Evolutionary conservation across 2,797 vertebrate species (phyloP), one percentile per base, ranked within the genome.

Genomic region (Malurus leucopterus): DNA sequence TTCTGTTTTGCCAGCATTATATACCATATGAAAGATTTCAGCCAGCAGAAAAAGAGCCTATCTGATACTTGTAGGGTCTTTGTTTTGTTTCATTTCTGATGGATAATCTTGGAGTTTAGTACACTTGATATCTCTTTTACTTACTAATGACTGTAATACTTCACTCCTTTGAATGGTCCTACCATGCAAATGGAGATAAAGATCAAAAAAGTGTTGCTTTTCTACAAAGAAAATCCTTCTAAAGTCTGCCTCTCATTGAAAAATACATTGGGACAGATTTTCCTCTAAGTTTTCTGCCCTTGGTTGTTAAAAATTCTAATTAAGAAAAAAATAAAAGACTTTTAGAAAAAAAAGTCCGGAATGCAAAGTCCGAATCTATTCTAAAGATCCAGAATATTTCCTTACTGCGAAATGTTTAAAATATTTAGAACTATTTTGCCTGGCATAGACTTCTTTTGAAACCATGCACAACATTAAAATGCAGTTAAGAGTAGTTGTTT

Each of bases 31-130:
- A 90, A 71, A 89, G 16, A 77, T 83, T 93, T 94, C 85, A 87
- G 49, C 84, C 70, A 79, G 59, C 34, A 87, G 84, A 90, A 83
- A 91, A 70, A 54, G 59, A 53, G 32, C n/a, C 74, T 75, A 21
- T 63, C 77, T 69, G 55, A 54, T 44, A 51, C 46, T 64, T 93
- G 15, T n/a, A 87, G 27, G 16, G 46, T 72, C 82, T 90, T 91
- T 93, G 69, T 95, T 95, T 95, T 91, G 85, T 90, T 95, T 95
- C 68, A 75, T 93, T 96, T 95, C 87, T 85, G 67, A 49, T 88
- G 80, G 75, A 81, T 94, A 91, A 93, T 88, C 84, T 90, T 91
- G 40, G 77, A 89, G 68, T 91, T 92, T 85, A 83, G 62, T 61
- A 51, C 55, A 87, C 46, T 82, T 86, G 86, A 93, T 92, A 84